Conservation (phyloP, 64 coral and sea anemone species). For the Montipora capricornis region DNA sequence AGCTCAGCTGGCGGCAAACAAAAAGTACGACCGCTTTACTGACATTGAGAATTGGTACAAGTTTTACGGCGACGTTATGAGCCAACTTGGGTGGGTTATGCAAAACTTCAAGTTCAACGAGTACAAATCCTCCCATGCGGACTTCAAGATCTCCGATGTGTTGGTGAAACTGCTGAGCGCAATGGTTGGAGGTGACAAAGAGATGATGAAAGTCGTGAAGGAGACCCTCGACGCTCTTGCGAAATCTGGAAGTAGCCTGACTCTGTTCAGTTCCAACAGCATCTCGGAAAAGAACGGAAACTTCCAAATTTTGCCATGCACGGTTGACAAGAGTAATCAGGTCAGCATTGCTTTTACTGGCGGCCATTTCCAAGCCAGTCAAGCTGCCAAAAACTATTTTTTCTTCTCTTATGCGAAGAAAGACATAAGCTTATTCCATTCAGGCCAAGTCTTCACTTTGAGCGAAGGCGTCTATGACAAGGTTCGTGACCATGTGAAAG, state of each 20-base stretch:
- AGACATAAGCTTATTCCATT: background rate
- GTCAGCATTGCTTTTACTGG: conserved; percentile 12
- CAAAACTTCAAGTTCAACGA: conserved; percentile 2
- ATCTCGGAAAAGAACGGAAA: background rate
- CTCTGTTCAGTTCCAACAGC: conserved; percentile 4
- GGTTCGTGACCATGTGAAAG: background rate
- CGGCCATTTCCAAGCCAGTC: background rate
- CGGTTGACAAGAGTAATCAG: conserved; percentile 10
- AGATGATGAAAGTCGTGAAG: conserved; percentile 27
- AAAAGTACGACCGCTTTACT: conserved; percentile 18
- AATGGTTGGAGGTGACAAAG: background rate
- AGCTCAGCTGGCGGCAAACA: conserved; percentile 32
- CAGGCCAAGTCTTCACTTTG: conserved; percentile 7
- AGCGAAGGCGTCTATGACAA: background rate
- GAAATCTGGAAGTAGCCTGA: background rate
- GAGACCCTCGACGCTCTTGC: background rate
- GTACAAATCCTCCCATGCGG: background rate
- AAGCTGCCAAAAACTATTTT: background rate
- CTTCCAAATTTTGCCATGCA: conserved; percentile 39
- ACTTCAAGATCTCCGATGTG: conserved; percentile 39
- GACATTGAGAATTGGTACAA: conserved; percentile 39
- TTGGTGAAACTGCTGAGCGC: background rate
- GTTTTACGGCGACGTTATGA: conserved; percentile 28
- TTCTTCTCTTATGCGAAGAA: background rate
- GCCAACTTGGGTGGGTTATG: conserved; percentile 22